These are phyloP conservation scores for Eulithis prunata DNA, from an alignment of 2,888 invertebrate species.

Conservation along the genomic window DNA sequence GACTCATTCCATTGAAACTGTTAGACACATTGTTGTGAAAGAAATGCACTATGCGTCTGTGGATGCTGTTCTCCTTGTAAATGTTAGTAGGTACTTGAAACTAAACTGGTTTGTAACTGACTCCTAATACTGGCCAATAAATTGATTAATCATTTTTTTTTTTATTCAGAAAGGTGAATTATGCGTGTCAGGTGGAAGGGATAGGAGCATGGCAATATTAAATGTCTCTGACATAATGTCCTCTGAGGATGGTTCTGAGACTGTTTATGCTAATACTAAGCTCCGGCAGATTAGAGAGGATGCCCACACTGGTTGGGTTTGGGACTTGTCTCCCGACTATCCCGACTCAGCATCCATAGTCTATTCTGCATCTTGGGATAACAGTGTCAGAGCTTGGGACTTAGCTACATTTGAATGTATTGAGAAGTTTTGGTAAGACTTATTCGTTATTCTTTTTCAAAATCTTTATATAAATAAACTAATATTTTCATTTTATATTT, in stretches of 20 bases:
- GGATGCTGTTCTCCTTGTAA: constrained; percentile 82
- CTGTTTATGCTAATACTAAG: constrained; percentile 56
- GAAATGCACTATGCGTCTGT: constrained; percentile 85
- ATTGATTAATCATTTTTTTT: not conserved
- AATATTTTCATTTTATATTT: no score
- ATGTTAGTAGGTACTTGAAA: constrained; percentile 72
- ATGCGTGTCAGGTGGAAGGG: constrained; percentile 85
- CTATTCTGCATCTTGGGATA: constrained; percentile 86
- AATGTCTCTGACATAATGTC: constrained; percentile 66
- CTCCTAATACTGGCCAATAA: not conserved
- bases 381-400: constrained; percentile 84
- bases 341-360: constrained; percentile 69
- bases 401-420: constrained; percentile 69
- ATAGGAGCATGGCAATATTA: constrained; percentile 83
- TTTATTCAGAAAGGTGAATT: constrained; percentile 71
- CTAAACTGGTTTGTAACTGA: not conserved
- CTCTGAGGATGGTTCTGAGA: constrained; percentile 52
- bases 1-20: constrained; percentile 72
- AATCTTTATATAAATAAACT: not conserved
- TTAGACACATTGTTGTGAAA: constrained; percentile 77
- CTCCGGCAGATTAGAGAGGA: constrained; percentile 66
- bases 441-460: not conserved
- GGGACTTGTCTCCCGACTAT: constrained; percentile 82
- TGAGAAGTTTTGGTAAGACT: constrained; percentile 74
- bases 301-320: constrained; percentile 87